Conservation (phyloP, 2,113 vertebrate genomes). For the Protobothrops mucrosquamatus region DNA sequence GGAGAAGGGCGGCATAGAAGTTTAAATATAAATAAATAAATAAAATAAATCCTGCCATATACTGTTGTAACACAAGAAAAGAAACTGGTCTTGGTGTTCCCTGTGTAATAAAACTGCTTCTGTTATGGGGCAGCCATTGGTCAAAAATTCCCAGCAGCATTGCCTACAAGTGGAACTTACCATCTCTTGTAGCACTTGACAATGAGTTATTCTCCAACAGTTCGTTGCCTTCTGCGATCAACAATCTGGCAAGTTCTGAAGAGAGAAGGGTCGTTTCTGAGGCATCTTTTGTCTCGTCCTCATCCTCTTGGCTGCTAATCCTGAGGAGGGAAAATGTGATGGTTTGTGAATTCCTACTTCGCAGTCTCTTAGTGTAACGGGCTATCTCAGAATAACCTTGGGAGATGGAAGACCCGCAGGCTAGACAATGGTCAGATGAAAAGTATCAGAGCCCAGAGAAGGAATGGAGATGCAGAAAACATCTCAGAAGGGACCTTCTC, state of each 20-base stretch:
- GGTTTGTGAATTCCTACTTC: not conserved
- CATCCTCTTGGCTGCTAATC: slow-evolving; percentile 44
- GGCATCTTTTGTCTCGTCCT: slow-evolving; percentile 41
- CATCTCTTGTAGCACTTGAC: slow-evolving; percentile 36
- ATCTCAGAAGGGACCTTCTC: not conserved
- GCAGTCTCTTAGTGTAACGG: not conserved
- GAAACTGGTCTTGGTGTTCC: not conserved
- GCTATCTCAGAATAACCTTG: not conserved
- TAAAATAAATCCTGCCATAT: not conserved
- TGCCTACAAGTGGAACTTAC: slow-evolving; percentile 40
- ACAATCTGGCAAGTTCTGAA: slow-evolving; percentile 59
- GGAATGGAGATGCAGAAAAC: not conserved
- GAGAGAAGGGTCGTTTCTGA: slow-evolving; percentile 60
- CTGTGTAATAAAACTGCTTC: not conserved
- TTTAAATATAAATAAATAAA: too few species aligned
- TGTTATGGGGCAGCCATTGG: not conserved
- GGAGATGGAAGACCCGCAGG: not conserved
- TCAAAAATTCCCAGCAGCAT: not conserved
- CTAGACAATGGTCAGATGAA: not conserved
- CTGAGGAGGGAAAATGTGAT: slow-evolving; percentile 39
- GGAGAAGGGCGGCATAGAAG: too few species aligned
- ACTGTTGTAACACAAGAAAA: not conserved
- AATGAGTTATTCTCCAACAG: slow-evolving; percentile 42
- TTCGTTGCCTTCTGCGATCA: slow-evolving; percentile 65
- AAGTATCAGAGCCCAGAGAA: not conserved